These are phyloP conservation scores for Tortrix viridana DNA, from an alignment of 2,888 invertebrate species.

Conservation along the genomic window DNA sequence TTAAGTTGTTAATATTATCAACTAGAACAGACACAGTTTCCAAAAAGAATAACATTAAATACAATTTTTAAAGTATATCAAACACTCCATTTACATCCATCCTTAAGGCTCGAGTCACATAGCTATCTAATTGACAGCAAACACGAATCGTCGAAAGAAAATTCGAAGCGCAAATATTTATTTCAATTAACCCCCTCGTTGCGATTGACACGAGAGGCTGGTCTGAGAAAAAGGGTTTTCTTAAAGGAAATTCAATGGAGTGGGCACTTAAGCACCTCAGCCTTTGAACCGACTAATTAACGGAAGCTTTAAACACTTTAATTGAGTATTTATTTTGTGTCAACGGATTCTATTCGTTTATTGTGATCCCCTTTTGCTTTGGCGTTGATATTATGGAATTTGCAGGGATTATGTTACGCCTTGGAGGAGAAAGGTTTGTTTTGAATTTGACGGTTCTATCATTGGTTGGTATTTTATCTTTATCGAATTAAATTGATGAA, in stretches of 20 bases:
- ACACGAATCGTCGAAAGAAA: constrained; percentile 59
- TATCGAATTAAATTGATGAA: background rate
- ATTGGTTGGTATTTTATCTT: too few species aligned
- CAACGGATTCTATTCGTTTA: constrained; percentile 24
- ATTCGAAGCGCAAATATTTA: constrained; percentile 77
- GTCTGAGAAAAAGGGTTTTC: constrained; percentile 74
- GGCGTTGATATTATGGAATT: constrained; percentile 17
- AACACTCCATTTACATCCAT: constrained; percentile 20
- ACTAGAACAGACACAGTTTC: too few species aligned
- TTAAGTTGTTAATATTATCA: too few species aligned
- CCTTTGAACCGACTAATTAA: constrained; percentile 70
- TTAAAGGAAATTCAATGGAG: constrained; percentile 64
- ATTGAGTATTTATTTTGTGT: constrained; percentile 55
- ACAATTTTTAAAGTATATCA: background rate
- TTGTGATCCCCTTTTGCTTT: constrained; percentile 30
- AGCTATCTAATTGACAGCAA: constrained; percentile 48
- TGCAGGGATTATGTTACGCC: background rate
- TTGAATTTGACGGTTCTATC: background rate
- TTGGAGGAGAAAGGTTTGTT: background rate
- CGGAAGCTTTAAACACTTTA: constrained; percentile 51
- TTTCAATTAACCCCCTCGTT: constrained; percentile 70
- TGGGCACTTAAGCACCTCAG: constrained; percentile 59
- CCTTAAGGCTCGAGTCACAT: constrained; percentile 18
- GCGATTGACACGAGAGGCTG: constrained; percentile 76
- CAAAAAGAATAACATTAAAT: too few species aligned